Base-by-base conservation (phyloP, 1,140 invertebrate genomes). In the Solen grandis region DNA sequence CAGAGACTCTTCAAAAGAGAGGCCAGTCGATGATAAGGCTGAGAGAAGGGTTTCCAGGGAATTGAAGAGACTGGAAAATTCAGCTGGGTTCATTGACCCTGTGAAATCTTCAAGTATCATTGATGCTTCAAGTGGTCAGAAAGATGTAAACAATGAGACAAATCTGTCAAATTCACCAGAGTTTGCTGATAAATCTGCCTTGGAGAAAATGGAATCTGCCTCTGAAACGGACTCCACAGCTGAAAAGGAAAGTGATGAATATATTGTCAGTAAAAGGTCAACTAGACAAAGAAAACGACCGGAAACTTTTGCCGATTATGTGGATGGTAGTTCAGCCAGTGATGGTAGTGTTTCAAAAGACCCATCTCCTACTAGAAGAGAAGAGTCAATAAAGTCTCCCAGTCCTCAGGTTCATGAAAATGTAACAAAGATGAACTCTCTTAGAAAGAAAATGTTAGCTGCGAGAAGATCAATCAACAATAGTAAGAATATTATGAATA, bases 31-130 rank as follows among this genome's bases (percentile, higher is more conserved):
- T 14, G 13, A 14, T 8, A 46, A 52, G 31, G 36, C n/a, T 10
- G 13, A 14, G 4, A 68, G 55, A 54, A 19, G 55, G 5, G 22
- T 63, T 33, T 46, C 72, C 2, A 46, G 72, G 50, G 72, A 75
- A 52, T 36, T 59, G 72, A 63, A 62, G 52, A 33, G 41, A 33
- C 41, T 75, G 25, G 29, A 25, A 19, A 75, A 75, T 38, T 75
- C 72, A 2, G 72, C 35, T 16, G 72, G 72, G 16, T 75, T 75
- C 63, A 59, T 75, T 38, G 72, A 50, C 19, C 41, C 19, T 46
- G 41, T 8, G 8, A 46, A 19, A 46, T 46, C 8, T 46, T 46
- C 41, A 46, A 8, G 19, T 46, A 46, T 46, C 8, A 10, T 19
- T 46, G 41, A 46, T 46, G 19, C 8, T 46, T 46, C 41, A 46